These are phyloP conservation scores for Lucilia cuprina DNA, from an alignment of 1,140 invertebrate species.

Conservation along the genomic window DNA sequence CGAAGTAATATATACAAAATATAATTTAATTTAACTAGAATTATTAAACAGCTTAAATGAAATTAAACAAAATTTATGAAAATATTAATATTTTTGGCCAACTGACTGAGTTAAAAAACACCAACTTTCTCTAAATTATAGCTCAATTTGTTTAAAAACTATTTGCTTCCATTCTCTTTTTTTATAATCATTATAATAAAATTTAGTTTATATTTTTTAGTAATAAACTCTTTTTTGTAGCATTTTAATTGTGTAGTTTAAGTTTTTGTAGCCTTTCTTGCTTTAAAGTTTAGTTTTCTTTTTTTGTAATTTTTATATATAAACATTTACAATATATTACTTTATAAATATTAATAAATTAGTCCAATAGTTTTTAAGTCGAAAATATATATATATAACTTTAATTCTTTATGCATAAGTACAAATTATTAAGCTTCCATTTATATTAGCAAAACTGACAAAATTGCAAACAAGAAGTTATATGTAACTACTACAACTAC, in stretches of 20 bases:
- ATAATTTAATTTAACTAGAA: not conserved
- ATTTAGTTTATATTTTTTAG: not conserved
- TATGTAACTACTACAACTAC: not conserved
- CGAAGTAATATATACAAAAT: not conserved
- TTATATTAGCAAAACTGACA: not conserved
- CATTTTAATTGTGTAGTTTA: not conserved
- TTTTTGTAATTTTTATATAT: not conserved
- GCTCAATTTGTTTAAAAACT: not conserved
- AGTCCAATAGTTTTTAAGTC: not conserved
- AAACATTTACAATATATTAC: not conserved
- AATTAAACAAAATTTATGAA: not conserved
- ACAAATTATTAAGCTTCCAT: slow-evolving; percentile 2
- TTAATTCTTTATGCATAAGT: slow-evolving; percentile 7
- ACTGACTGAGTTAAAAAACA: not conserved
- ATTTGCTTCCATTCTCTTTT: not conserved
- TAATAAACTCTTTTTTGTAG: not conserved
- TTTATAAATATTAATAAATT: not conserved
- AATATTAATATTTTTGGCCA: not conserved
- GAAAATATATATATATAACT: not conserved
- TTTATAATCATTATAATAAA: not conserved
- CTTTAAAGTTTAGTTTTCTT: not conserved
- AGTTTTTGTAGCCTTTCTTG: not conserved
- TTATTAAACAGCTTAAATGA: too few relatives aligned
- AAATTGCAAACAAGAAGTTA: not conserved
- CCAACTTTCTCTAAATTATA: not conserved